Evolutionary conservation across 64 coral and sea anemone species (phyloP).

Genomic region (Actinia equina): DNA sequence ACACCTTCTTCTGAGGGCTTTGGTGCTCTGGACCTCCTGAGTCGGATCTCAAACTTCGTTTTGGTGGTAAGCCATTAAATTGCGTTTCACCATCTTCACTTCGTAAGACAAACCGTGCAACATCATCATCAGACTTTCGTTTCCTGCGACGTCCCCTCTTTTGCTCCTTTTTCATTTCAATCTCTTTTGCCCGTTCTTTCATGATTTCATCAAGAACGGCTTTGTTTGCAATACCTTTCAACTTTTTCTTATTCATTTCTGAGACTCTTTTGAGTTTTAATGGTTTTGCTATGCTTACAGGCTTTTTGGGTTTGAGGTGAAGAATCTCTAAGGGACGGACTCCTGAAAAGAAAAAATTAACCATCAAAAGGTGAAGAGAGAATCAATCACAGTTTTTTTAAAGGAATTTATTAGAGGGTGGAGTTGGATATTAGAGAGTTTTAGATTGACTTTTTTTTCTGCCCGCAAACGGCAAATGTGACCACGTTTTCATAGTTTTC

Average conservation of each 20-base stretch:
- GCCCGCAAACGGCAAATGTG: no score
- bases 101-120: constrained; percentile 8
- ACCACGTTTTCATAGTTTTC: no score
- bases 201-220: constrained; percentile 65
- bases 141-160: constrained; percentile 29
- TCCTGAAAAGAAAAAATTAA: constrained; percentile 12
- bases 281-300: not conserved
- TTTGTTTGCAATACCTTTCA: constrained; percentile 41
- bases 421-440: no score
- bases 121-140: constrained; percentile 6
- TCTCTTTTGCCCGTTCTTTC: constrained; percentile 48
- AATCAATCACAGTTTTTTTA: not conserved
- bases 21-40: not conserved
- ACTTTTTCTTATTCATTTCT: constrained; percentile 41
- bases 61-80: constrained; percentile 5
- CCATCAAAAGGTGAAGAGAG: not conserved
- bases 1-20: not conserved
- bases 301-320: constrained; percentile 15
- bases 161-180: constrained; percentile 55
- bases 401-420: no score
- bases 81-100: not conserved
- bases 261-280: constrained; percentile 47
- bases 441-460: no score
- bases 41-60: not conserved
- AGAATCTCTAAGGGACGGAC: constrained; percentile 17